These are phyloP conservation scores for Corythaixoides concolor DNA, from an alignment of 2,113 vertebrate genomes.

Conservation along the genomic window DNA sequence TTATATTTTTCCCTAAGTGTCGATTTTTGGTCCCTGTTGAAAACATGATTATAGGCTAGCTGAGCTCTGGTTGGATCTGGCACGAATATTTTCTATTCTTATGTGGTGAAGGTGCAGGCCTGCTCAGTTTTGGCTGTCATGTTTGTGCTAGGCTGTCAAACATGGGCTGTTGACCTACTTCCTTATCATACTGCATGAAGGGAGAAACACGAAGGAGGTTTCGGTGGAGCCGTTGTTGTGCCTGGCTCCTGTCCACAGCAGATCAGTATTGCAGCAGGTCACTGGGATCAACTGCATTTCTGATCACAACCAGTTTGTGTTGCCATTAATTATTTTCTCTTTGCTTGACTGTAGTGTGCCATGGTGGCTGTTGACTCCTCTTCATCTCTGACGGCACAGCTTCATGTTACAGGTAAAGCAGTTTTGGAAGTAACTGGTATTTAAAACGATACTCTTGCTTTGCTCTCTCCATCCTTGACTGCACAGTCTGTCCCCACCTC, in stretches of 20 bases:
- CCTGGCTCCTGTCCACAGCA: background rate
- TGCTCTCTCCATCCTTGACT: background rate
- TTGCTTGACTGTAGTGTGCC: background rate
- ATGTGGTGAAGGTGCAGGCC: background rate
- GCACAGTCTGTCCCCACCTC: background rate
- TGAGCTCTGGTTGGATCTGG: background rate
- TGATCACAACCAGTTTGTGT: background rate
- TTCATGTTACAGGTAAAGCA: background rate
- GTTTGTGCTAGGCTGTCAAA: background rate
- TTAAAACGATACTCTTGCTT: background rate
- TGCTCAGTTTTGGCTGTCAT: background rate
- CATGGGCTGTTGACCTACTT: background rate
- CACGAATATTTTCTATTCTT: background rate
- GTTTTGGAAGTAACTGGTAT: background rate
- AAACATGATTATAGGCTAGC: rapidly evolving
- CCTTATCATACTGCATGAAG: background rate
- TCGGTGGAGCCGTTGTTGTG: background rate
- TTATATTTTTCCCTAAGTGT: background rate
- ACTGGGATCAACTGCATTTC: background rate
- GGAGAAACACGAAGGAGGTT: background rate
- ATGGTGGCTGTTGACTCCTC: background rate
- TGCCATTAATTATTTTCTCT: background rate
- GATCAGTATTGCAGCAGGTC: background rate
- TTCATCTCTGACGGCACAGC: background rate
- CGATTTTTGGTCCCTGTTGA: background rate